These are phyloP conservation scores for Ivindomyrus marchei DNA, from an alignment of 2,113 vertebrate species.

Conservation along the genomic window DNA sequence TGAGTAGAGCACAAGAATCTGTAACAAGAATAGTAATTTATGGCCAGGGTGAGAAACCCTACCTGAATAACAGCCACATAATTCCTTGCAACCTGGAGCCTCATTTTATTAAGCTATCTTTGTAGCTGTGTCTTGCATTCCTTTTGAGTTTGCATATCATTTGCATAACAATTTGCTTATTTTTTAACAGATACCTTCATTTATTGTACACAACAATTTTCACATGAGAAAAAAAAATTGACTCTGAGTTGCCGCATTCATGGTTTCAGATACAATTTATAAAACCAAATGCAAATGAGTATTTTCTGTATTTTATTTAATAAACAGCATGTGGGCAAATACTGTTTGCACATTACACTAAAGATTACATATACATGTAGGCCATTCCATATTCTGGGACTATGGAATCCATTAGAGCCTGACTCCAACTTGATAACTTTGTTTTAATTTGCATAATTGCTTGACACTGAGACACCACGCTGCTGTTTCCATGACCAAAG, in stretches of 20 bases:
- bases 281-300: background rate
- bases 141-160: background rate
- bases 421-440: background rate
- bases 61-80: background rate
- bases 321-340: background rate
- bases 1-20: background rate
- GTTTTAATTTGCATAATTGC: too few species aligned
- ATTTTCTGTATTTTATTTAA: background rate
- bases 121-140: background rate
- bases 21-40: background rate
- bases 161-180: background rate
- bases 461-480: too few species aligned
- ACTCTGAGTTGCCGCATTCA: background rate
- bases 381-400: background rate
- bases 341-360: background rate
- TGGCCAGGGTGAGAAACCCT: background rate
- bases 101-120: background rate
- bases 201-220: background rate
- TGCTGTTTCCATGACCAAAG: too few species aligned
- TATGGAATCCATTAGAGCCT: background rate
- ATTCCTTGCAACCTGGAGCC: background rate
- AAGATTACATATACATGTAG: background rate
- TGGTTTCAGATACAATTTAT: background rate
- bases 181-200: background rate
- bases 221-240: background rate